phyloP scores from a whole-genome alignment of 2,888 invertebrate species.

The Bibio marci region DNA sequence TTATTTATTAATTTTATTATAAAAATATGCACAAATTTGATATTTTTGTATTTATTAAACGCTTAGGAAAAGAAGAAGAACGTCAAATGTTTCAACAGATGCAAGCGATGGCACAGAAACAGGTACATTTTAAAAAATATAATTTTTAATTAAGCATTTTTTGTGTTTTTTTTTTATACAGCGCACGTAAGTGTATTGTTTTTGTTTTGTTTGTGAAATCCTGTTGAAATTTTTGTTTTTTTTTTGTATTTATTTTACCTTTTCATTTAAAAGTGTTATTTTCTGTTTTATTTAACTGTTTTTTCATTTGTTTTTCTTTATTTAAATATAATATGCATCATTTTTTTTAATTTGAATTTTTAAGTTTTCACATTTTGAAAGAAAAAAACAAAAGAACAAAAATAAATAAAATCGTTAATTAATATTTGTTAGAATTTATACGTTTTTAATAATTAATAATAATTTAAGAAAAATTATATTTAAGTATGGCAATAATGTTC shows the following conservation, averaged over 20 bases:
- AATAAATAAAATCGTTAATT: no score
- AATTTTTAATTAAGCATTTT: neutral
- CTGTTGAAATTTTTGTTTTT: neutral
- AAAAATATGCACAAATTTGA: neutral
- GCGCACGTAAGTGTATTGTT: neutral
- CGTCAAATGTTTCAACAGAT: conserved; percentile 93
- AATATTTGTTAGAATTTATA: no score
- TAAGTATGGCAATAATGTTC: no score
- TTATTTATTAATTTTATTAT: no score
- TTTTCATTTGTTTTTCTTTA: neutral
- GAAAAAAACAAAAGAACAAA: no score
- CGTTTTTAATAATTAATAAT: no score
- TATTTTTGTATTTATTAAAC: no score
- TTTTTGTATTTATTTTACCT: neutral
- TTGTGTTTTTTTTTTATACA: neutral
- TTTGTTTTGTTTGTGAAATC: neutral
- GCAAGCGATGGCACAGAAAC: conserved; percentile 92
- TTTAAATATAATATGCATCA: no score
- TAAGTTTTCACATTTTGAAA: no score
- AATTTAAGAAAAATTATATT: no score
- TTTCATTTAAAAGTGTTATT: neutral
- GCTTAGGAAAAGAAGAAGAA: conserved; percentile 83
- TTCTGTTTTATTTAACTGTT: neutral
- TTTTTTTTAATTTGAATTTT: no score
- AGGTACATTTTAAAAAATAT: conserved; percentile 40